Base-by-base conservation (phyloP, 2,113 vertebrate species). In the Donacobius atricapilla region DNA sequence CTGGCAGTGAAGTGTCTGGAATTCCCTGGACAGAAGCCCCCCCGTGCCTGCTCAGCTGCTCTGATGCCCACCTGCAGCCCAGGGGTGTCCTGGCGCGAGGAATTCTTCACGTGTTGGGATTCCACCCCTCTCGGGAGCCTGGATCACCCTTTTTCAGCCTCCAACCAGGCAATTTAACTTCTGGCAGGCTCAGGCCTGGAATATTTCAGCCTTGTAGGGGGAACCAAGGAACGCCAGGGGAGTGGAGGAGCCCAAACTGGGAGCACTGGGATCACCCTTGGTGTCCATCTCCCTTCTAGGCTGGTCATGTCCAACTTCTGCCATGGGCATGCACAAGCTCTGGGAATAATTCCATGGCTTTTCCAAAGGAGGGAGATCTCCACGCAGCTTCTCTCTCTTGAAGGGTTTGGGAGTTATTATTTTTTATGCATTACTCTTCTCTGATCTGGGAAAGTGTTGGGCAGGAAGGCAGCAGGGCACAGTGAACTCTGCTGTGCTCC, bases 291-390 rank as follows among this genome's bases (percentile, higher is more conserved):
- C 5, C 2, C 61, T 87, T 58, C 27, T 5, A 28, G 63, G 70
- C 75, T 68, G 0, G 0, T 45, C 17, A 1, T 7, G 4, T 50
- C 60, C 53, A 19, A 1, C 10, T 56, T 8, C 5, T 30, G 35
- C 75, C 23, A 0, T 0, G n/a, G 39, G 27, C 18, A 0, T 7
- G 25, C 9, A 6, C 23, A 1, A 35, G 4, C 31, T 65, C 45
- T 56, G 66, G 54, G 61, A 76, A 10, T 63, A 5, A 72, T 79
- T 21, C 83, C 30, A 6, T 23, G 21, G 3, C 35, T 39, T 45
- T 42, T 39, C n/a, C 80, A 64, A 0, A 68, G 2, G 19, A 81
- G 42, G 45, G 68, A 76, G 35, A 10, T 66, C 63, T 57, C 47
- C 15, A 1, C 2, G n/a, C 45, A 24, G 45, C 20, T 79, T 44